A percentile compares a stretch with the other conserved stretches of the same genome.
Evolutionary conservation across 1,140 invertebrate species (phyloP).

Genomic region (Elymnias hypermnestra): DNA sequence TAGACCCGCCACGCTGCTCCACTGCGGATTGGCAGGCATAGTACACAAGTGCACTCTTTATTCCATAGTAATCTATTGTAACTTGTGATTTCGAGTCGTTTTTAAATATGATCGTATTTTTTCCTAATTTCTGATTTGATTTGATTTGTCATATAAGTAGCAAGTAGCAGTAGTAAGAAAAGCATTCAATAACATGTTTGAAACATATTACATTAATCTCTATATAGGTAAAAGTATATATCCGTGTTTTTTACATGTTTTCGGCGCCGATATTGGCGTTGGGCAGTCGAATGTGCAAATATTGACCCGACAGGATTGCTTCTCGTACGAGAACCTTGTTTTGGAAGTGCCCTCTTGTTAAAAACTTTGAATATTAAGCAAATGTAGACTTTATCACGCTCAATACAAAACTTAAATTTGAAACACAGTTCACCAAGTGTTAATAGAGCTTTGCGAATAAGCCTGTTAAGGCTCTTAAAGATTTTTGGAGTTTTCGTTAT

Average conservation of each 20-base stretch:
- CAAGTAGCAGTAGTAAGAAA: no score
- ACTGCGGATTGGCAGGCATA: no score
- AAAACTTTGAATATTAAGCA: background rate
- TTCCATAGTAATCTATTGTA: no score
- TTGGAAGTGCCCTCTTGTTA: slow-evolving; percentile 2
- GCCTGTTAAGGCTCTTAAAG: background rate
- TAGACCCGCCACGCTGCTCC: no score
- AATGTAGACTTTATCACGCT: background rate
- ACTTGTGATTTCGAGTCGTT: no score
- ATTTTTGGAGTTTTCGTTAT: background rate
- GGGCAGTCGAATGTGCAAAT: slow-evolving; percentile 8
- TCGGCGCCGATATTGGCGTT: slow-evolving; percentile 2
- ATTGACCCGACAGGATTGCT: slow-evolving; percentile 8
- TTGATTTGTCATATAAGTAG: no score
- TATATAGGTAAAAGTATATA: background rate
- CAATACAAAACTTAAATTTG: background rate
- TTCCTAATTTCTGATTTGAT: no score
- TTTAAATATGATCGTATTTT: no score
- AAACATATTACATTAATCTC: no score
- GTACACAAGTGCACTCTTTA: no score
- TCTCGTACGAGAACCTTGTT: slow-evolving; percentile 8
- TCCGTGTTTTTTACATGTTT: background rate
- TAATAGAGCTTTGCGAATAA: background rate
- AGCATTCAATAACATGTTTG: no score
- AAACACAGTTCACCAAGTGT: background rate